These are phyloP conservation scores for Anoplolepis gracilipes DNA, from an alignment of 1,140 invertebrate genomes.

Conservation along the genomic window DNA sequence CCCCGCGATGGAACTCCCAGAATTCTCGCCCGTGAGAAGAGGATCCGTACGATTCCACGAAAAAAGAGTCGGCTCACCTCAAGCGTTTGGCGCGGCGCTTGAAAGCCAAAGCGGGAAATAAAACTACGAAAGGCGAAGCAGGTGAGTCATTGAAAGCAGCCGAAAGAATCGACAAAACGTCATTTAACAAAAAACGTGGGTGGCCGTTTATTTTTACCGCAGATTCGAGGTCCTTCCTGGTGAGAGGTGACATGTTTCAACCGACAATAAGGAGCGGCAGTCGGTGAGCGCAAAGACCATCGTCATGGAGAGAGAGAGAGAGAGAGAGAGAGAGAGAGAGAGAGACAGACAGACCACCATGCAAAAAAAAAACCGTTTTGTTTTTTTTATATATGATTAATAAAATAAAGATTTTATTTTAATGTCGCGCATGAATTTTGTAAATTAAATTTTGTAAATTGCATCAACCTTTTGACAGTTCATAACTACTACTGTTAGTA, in stretches of 20 bases:
- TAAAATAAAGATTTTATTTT: neutral
- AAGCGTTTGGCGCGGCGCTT: neutral
- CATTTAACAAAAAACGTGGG: constrained; percentile 64
- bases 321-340: too few species aligned
- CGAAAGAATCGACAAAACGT: constrained; percentile 63
- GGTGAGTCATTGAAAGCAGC: constrained; percentile 67
- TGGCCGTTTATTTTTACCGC: constrained; percentile 42
- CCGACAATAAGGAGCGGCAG: constrained; percentile 16
- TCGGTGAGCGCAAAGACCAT: neutral
- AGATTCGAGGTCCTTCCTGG: constrained; percentile 17
- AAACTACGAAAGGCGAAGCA: constrained; percentile 51
- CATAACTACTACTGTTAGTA: neutral
- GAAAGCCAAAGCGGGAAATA: constrained; percentile 45
- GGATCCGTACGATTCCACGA: constrained; percentile 32
- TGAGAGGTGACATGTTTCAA: neutral
- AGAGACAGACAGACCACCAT: neutral
- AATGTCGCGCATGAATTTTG: neutral
- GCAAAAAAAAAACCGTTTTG: neutral
- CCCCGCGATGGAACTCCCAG: constrained; percentile 9
- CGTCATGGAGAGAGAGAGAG: too few species aligned
- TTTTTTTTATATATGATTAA: neutral
- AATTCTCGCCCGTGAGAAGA: constrained; percentile 19
- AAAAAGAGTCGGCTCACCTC: constrained; percentile 37
- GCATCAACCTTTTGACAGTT: neutral
- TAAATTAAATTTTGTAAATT: too few species aligned